Evolutionary conservation across 1,140 invertebrate species (phyloP).

Genomic region (Solenopsis fugax): DNA sequence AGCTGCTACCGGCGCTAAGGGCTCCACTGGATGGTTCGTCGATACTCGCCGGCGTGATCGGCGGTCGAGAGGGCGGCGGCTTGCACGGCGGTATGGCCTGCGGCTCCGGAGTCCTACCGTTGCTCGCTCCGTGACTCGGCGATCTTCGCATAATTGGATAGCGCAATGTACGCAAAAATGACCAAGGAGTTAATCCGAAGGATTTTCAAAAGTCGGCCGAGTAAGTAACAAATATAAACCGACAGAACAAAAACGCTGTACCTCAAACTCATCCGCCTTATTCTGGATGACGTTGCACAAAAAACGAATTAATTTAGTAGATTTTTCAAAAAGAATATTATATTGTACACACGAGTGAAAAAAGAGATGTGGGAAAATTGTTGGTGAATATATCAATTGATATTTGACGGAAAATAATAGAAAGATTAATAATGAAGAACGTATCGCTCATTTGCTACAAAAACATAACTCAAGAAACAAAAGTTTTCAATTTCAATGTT

Average conservation of each 20-base stretch:
- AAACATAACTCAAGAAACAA: too few relatives aligned
- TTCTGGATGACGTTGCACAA: background rate
- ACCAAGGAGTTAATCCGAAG: background rate
- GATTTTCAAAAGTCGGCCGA: background rate
- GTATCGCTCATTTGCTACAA: too few relatives aligned
- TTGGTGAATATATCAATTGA: background rate
- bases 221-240: background rate
- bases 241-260: background rate
- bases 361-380: background rate
- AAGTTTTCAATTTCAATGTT: too few relatives aligned
- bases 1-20: conserved; percentile 67
- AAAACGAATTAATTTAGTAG: conserved; percentile 2
- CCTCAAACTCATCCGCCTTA: background rate
- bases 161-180: background rate
- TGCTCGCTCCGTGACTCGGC: conserved; percentile 80
- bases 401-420: background rate
- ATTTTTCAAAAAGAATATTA: background rate
- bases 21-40: conserved; percentile 75
- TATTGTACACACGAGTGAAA: background rate
- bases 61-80: conserved; percentile 80
- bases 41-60: conserved; percentile 79
- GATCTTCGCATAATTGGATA: conserved; percentile 73
- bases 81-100: conserved; percentile 82
- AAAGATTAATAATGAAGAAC: too few relatives aligned
- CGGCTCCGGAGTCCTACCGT: conserved; percentile 78